Percentiles rank a stretch among this genome's conserved stretches.
Evolutionary conservation across 2,113 vertebrate species (phyloP).

Genomic region (Siphamia tubifer): DNA sequence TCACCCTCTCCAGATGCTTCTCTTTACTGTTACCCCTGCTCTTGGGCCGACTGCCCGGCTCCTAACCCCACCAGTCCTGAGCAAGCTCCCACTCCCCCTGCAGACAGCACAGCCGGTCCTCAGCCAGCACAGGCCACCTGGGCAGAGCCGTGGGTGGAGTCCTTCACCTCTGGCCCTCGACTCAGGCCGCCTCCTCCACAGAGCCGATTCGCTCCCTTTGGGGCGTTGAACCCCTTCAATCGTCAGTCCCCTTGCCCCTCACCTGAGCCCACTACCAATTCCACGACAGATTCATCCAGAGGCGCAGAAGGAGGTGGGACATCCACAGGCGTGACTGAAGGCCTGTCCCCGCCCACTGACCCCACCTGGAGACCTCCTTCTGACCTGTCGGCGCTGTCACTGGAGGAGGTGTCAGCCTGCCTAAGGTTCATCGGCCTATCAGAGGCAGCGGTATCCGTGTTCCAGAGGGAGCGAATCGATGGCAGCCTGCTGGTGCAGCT

Average conservation of each 20-base stretch:
- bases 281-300: constrained; percentile 78
- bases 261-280: constrained; percentile 69
- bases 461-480: constrained; percentile 93
- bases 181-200: constrained; percentile 84
- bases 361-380: constrained; percentile 88
- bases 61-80: constrained; percentile 78
- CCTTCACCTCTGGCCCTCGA: constrained; percentile 82
- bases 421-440: constrained; percentile 96
- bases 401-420: constrained; percentile 95
- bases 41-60: constrained; percentile 91
- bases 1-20: constrained; percentile 90
- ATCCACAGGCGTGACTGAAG: constrained; percentile 70
- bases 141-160: constrained; percentile 83
- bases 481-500: constrained; percentile 97
- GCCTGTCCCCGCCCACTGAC: constrained; percentile 65
- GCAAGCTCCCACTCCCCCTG: constrained; percentile 18
- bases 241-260: constrained; percentile 77
- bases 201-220: constrained; percentile 92
- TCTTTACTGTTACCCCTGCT: constrained; percentile 94
- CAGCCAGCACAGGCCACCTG: constrained; percentile 84
- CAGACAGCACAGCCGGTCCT: constrained; percentile 62
- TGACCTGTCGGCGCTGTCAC: constrained; percentile 89
- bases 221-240: constrained; percentile 90
- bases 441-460: constrained; percentile 90
- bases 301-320: constrained; percentile 81